phyloP scores from a whole-genome alignment of 1,140 invertebrate genomes.

The Pachypeltis micranthus region DNA sequence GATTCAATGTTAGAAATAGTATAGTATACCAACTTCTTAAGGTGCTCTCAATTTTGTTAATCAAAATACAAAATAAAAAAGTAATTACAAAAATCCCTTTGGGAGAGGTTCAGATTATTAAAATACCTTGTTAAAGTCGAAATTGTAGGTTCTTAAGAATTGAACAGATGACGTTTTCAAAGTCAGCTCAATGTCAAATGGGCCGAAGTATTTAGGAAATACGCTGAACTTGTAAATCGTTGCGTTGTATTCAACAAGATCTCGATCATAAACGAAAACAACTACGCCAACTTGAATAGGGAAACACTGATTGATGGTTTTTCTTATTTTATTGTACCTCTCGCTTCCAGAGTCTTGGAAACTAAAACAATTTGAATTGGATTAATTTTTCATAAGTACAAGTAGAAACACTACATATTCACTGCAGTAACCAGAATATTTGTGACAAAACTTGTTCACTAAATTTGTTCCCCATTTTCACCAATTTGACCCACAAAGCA shows the following conservation, averaged over 20 bases:
- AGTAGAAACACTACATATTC: no score
- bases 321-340: constrained; percentile 45
- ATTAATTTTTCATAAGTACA: no score
- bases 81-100: no score
- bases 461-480: no score
- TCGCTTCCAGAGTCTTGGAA: constrained; percentile 27
- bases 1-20: no score
- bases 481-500: no score
- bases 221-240: constrained; percentile 52
- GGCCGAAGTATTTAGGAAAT: constrained; percentile 45
- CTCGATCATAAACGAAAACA: constrained; percentile 42
- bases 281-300: constrained; percentile 50
- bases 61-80: no score
- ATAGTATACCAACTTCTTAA: no score
- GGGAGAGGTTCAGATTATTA: constrained; percentile 44
- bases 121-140: constrained; percentile 61
- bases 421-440: no score
- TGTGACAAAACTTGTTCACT: no score
- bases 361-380: neutral
- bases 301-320: constrained; percentile 43
- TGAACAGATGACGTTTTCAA: constrained; percentile 47
- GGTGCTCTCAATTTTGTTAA: constrained; percentile 32
- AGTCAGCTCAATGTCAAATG: constrained; percentile 42
- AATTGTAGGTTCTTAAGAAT: constrained; percentile 49
- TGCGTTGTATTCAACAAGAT: constrained; percentile 43